phyloP scores from a whole-genome alignment of 1,140 invertebrate genomes.

The Apis laboriosa region DNA sequence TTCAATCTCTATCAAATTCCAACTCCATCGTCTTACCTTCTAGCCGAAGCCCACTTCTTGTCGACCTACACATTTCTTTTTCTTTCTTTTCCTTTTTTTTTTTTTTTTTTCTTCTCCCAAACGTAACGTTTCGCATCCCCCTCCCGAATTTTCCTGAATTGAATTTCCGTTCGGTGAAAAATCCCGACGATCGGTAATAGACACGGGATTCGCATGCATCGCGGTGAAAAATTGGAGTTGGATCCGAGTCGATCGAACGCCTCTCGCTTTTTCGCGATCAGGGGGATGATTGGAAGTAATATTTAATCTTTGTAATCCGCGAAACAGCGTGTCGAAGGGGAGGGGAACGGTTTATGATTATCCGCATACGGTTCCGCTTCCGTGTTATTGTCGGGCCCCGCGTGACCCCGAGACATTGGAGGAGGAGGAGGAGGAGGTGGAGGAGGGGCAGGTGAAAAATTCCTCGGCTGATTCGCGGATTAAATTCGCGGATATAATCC shows the following conservation, averaged over 20 bases:
- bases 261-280: too few species aligned
- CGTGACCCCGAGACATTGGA: neutral
- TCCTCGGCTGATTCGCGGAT: slow-evolving; percentile 53
- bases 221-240: neutral
- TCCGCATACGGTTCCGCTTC: slow-evolving; percentile 22
- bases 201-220: too few species aligned
- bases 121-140: too few species aligned
- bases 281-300: neutral
- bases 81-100: too few species aligned
- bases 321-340: slow-evolving; percentile 31
- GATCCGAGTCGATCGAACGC: too few species aligned
- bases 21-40: too few species aligned
- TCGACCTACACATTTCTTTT: too few species aligned
- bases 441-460: slow-evolving; percentile 39
- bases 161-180: neutral
- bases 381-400: neutral
- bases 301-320: slow-evolving; percentile 42
- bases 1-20: too few species aligned
- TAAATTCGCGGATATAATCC: slow-evolving; percentile 54
- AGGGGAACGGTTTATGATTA: slow-evolving; percentile 39
- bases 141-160: too few species aligned
- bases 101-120: too few species aligned
- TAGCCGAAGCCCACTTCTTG: too few species aligned
- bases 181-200: too few species aligned
- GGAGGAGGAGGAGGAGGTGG: neutral